phyloP scores from a whole-genome alignment of 2,113 vertebrate genomes.

The Sander lucioperca region DNA sequence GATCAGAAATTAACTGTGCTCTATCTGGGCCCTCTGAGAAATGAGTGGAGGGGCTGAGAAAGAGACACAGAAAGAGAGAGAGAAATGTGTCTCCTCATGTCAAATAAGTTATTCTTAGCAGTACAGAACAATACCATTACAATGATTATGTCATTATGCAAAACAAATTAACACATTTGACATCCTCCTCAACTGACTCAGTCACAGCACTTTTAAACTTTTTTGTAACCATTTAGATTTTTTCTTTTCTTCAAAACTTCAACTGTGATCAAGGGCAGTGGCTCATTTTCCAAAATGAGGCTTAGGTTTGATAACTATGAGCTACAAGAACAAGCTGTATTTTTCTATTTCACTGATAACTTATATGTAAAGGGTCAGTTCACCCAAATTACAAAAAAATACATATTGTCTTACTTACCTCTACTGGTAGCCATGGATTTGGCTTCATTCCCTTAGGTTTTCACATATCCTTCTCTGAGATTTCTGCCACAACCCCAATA shows the following conservation, averaged over 20 bases:
- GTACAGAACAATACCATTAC: neutral
- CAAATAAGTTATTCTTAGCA: neutral
- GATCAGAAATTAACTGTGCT: slow-evolving; percentile 71
- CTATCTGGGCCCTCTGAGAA: slow-evolving; percentile 58
- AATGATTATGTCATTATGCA: neutral
- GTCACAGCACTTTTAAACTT: neutral
- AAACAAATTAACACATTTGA: slow-evolving; percentile 3
- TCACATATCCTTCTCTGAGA: neutral
- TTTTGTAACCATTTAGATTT: neutral
- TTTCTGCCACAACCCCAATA: neutral
- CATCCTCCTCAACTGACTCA: neutral
- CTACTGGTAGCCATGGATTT: neutral
- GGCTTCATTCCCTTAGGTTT: neutral
- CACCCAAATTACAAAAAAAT: neutral
- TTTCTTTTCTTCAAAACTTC: neutral
- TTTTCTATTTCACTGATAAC: neutral
- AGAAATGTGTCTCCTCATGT: neutral
- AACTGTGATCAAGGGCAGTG: neutral
- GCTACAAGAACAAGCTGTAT: neutral
- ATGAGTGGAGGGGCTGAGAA: slow-evolving; percentile 31
- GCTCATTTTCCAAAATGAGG: too few relatives aligned
- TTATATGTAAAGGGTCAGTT: neutral
- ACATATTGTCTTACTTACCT: neutral
- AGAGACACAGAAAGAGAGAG: neutral
- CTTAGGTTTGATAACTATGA: neutral